Percentiles rank a stretch among this genome's conserved stretches.
These are phyloP conservation scores for Ammodytes marinus DNA, from an alignment of 2,113 vertebrate species.

Conservation along the genomic window DNA sequence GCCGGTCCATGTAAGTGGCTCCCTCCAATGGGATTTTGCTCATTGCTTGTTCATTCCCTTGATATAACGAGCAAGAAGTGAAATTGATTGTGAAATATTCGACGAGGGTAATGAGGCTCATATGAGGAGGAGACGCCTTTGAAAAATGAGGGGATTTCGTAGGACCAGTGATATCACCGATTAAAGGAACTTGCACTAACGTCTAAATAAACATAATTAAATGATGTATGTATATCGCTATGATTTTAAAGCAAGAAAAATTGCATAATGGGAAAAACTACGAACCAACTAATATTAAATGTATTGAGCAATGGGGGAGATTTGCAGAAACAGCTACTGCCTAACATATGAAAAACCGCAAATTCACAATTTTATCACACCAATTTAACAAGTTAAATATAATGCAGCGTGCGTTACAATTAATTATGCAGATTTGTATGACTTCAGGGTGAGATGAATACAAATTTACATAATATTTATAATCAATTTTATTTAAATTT, in stretches of 20 bases:
- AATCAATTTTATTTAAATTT: background rate
- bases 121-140: conserved; percentile 36
- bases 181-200: background rate
- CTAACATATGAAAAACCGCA: background rate
- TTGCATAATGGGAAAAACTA: background rate
- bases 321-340: background rate
- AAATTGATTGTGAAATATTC: conserved; percentile 54
- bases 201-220: background rate
- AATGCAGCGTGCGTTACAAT: background rate
- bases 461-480: no score
- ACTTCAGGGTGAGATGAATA: background rate
- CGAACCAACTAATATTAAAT: background rate
- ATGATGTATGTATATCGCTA: background rate
- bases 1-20: conserved; percentile 17
- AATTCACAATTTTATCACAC: background rate
- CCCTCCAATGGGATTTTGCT: conserved; percentile 35
- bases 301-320: background rate
- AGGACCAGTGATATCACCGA: background rate
- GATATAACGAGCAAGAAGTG: conserved; percentile 53
- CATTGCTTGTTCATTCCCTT: conserved; percentile 54
- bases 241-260: background rate
- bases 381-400: background rate
- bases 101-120: conserved; percentile 26
- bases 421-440: background rate
- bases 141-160: background rate